A percentile compares a stretch with the other conserved stretches of the same genome.
phyloP scores from a whole-genome alignment of 2,888 invertebrate genomes.

The Tipula confusa region DNA sequence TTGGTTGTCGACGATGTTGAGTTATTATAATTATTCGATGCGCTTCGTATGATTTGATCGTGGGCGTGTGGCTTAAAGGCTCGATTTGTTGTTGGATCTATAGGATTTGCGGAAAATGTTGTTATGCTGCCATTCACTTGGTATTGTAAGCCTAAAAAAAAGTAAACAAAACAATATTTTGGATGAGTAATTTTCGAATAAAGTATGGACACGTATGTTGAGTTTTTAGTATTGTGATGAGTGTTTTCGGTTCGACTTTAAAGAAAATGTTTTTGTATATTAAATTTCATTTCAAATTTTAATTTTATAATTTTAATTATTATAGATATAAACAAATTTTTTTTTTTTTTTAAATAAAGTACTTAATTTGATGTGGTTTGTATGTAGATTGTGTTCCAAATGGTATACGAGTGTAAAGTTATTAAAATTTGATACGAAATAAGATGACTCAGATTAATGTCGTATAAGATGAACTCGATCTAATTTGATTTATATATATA shows the following conservation, averaged over 20 bases:
- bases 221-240: neutral
- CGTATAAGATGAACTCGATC: neutral
- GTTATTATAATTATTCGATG: neutral
- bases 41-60: neutral
- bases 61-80: neutral
- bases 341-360: neutral
- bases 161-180: neutral
- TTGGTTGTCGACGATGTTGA: neutral
- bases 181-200: neutral
- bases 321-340: neutral
- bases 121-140: neutral
- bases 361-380: neutral
- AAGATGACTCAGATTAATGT: neutral
- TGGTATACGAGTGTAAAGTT: neutral
- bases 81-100: neutral
- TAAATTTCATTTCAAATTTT: neutral
- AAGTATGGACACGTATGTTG: neutral
- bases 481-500: neutral
- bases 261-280: neutral
- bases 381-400: neutral
- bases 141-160: neutral
- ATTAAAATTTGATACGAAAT: neutral
- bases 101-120: neutral
- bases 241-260: neutral
- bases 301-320: neutral